Evolutionary conservation across 2,888 invertebrate genomes (phyloP).

Genomic region (Lithophane semibrunnea): DNA sequence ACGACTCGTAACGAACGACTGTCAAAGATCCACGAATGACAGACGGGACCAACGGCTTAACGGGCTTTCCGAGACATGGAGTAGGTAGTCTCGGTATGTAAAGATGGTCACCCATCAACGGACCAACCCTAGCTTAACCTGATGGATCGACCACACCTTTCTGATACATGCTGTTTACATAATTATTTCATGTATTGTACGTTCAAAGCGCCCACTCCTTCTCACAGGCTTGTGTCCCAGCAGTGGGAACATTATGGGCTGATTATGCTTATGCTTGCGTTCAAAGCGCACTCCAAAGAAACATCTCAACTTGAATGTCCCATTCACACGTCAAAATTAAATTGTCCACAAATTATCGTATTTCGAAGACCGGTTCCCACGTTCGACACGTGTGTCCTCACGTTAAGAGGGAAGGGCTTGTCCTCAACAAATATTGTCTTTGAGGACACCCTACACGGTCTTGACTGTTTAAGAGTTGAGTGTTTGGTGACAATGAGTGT

Average conservation of each 20-base stretch:
- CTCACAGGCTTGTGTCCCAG: too few relatives aligned
- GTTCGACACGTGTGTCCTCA: slow-evolving; percentile 82
- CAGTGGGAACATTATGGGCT: too few relatives aligned
- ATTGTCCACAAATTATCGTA: slow-evolving; percentile 83
- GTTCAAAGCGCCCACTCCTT: not conserved
- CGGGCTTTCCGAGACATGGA: too few relatives aligned
- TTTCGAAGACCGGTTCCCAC: slow-evolving; percentile 83
- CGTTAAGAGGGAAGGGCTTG: slow-evolving; percentile 79
- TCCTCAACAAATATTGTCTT: slow-evolving; percentile 89
- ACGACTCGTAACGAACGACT: too few relatives aligned
- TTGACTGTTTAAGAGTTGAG: slow-evolving; percentile 85
- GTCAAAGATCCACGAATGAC: too few relatives aligned
- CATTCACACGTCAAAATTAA: slow-evolving; percentile 76
- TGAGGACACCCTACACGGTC: slow-evolving; percentile 84
- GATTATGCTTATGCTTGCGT: too few relatives aligned
- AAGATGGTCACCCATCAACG: too few relatives aligned
- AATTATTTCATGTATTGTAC: not conserved
- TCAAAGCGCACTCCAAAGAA: slow-evolving; percentile 7
- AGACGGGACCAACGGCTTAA: too few relatives aligned
- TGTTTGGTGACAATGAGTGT: slow-evolving; percentile 66
- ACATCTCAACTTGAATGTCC: slow-evolving; percentile 61
- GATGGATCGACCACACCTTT: not conserved
- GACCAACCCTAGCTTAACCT: too few relatives aligned
- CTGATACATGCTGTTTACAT: not conserved
- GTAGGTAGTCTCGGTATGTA: too few relatives aligned